These are phyloP conservation scores for Orchesellides sinensis DNA, from an alignment of 2,888 invertebrate species.

Conservation along the genomic window DNA sequence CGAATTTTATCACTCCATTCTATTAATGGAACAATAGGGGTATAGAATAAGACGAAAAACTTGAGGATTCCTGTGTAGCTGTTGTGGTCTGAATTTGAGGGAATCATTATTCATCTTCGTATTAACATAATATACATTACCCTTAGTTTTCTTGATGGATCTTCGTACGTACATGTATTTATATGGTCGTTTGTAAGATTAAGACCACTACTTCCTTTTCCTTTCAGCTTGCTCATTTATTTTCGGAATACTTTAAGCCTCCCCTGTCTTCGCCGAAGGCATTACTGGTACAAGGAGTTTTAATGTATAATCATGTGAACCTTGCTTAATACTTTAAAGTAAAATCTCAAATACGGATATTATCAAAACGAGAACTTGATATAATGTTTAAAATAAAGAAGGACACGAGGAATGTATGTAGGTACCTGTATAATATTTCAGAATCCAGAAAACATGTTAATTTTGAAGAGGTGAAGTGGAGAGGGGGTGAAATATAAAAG, in stretches of 20 bases:
- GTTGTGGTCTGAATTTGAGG: slow-evolving; percentile 38
- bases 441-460: slow-evolving; percentile 33
- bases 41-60: slow-evolving; percentile 10
- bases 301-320: slow-evolving; percentile 33
- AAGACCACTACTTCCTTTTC: slow-evolving; percentile 26
- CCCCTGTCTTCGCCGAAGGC: slow-evolving; percentile 17
- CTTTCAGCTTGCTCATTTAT: slow-evolving; percentile 8
- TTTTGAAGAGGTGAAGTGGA: slow-evolving; percentile 24
- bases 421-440: neutral
- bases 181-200: slow-evolving; percentile 15
- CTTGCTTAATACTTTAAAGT: neutral
- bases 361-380: neutral
- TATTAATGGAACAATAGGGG: slow-evolving; percentile 4
- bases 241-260: slow-evolving; percentile 16
- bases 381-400: neutral
- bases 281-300: neutral
- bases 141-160: neutral
- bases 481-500: slow-evolving; percentile 36
- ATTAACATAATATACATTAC: slow-evolving; percentile 47
- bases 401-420: neutral
- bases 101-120: slow-evolving; percentile 50
- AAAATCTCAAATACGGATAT: neutral
- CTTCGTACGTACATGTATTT: neutral
- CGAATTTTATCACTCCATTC: neutral
- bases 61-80: slow-evolving; percentile 1